These are phyloP conservation scores for Choloepus didactylus DNA, from an alignment of 2,797 vertebrate species.

Conservation along the genomic window DNA sequence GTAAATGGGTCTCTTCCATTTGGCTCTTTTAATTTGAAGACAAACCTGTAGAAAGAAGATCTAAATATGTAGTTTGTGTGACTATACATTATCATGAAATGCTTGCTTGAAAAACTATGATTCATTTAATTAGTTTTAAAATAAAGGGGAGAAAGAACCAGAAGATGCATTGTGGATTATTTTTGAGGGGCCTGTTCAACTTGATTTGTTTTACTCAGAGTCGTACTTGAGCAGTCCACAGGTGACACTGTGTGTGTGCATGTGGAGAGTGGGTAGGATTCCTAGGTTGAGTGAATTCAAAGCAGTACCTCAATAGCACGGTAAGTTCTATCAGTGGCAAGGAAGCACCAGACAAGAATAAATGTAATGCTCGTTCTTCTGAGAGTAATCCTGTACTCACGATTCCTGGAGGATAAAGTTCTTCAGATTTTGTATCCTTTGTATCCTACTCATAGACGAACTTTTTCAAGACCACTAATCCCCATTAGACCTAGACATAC, in stretches of 20 bases:
- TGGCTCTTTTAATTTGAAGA: background rate
- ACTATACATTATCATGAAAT: background rate
- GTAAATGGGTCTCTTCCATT: background rate
- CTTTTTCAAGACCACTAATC: background rate
- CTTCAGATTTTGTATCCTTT: background rate
- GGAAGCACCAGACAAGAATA: background rate
- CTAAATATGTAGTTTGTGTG: background rate
- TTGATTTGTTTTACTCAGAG: background rate
- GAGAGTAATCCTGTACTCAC: too few relatives aligned
- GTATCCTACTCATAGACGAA: background rate
- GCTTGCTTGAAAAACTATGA: too few relatives aligned
- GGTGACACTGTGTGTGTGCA: background rate
- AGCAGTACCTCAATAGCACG: background rate
- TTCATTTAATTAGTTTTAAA: too few relatives aligned
- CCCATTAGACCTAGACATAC: background rate
- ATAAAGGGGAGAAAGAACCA: too few relatives aligned
- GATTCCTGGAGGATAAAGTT: background rate
- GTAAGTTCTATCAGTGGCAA: background rate
- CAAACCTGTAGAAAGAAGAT: background rate
- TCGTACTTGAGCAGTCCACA: background rate
- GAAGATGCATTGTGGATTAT: background rate
- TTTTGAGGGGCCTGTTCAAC: background rate
- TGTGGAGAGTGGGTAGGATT: background rate
- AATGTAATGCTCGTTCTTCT: background rate
- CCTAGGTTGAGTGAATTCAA: background rate